Evolutionary conservation across 2,888 invertebrate genomes (phyloP).

Genomic region (Scaptomyza parva): DNA sequence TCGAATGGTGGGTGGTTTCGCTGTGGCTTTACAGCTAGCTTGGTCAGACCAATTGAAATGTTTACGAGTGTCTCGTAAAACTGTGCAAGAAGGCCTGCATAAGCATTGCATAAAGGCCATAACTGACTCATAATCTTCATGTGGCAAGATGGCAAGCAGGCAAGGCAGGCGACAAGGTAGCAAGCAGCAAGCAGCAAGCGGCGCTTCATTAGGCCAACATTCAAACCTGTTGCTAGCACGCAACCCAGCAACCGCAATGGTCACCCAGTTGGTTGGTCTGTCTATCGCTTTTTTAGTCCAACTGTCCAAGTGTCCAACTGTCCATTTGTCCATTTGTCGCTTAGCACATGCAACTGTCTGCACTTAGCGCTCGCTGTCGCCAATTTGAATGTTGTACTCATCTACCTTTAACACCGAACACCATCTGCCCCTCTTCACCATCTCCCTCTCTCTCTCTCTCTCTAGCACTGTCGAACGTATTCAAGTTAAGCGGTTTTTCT

Average conservation of each 20-base stretch:
- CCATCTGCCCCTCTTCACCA: not conserved
- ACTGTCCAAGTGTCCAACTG: slow-evolving; percentile 49
- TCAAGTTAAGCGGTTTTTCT: slow-evolving; percentile 45
- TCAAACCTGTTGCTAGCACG: slow-evolving; percentile 71
- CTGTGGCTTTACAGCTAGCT: slow-evolving; percentile 11
- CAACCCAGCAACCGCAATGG: slow-evolving; percentile 49
- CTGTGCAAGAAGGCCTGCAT: slow-evolving; percentile 23
- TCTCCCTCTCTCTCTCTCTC: not conserved
- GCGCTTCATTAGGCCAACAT: slow-evolving; percentile 63
- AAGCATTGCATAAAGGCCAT: slow-evolving; percentile 65
- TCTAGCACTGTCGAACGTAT: slow-evolving; percentile 20
- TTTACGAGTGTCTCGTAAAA: slow-evolving; percentile 47
- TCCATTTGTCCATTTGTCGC: slow-evolving; percentile 49
- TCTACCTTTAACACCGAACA: slow-evolving; percentile 1
- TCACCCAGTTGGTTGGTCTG: slow-evolving; percentile 51
- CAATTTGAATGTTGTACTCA: slow-evolving; percentile 60
- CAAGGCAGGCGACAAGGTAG: slow-evolving; percentile 12
- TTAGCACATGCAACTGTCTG: slow-evolving; percentile 69
- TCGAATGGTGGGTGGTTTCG: slow-evolving; percentile 22
- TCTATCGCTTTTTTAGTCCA: slow-evolving; percentile 22
- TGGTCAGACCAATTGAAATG: slow-evolving; percentile 32
- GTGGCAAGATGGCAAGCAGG: slow-evolving; percentile 25
- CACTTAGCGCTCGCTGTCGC: slow-evolving; percentile 66
- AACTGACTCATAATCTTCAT: slow-evolving; percentile 63
- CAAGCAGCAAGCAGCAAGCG: slow-evolving; percentile 23